phyloP scores from a whole-genome alignment of 1,140 invertebrate genomes.

The Scaptodrosophila lebanonensis region DNA sequence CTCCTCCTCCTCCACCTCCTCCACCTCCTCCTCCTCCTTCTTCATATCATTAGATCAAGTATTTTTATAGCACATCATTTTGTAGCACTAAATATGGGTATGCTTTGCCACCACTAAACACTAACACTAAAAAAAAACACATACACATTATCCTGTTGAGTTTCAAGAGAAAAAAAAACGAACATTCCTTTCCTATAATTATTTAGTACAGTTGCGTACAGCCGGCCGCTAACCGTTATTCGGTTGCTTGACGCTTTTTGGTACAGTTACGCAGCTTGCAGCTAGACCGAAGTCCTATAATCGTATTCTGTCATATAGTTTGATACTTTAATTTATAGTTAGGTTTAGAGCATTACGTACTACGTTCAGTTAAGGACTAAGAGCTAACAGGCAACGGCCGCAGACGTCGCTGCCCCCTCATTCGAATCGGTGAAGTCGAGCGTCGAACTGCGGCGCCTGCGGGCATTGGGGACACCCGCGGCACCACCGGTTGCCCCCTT shows the following conservation, averaged over 20 bases:
- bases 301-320: background rate
- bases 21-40: no score
- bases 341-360: slow-evolving; percentile 4
- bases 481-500: slow-evolving; percentile 77
- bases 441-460: slow-evolving; percentile 51
- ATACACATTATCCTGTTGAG: no score
- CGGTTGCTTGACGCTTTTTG: background rate
- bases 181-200: no score
- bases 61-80: no score
- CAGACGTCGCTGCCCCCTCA: slow-evolving; percentile 6
- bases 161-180: no score
- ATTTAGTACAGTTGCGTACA: slow-evolving; percentile 34
- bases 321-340: slow-evolving; percentile 1
- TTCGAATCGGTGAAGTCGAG: slow-evolving; percentile 14
- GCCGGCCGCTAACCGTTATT: background rate
- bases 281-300: no score
- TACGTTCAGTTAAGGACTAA: slow-evolving; percentile 13
- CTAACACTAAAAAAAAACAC: no score
- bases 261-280: no score
- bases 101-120: no score
- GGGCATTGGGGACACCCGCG: slow-evolving; percentile 55
- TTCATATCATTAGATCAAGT: no score
- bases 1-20: no score
- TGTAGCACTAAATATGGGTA: no score
- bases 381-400: slow-evolving; percentile 52